These are phyloP conservation scores for Dicaeum eximium DNA, from an alignment of 2,113 vertebrate genomes.

Conservation along the genomic window DNA sequence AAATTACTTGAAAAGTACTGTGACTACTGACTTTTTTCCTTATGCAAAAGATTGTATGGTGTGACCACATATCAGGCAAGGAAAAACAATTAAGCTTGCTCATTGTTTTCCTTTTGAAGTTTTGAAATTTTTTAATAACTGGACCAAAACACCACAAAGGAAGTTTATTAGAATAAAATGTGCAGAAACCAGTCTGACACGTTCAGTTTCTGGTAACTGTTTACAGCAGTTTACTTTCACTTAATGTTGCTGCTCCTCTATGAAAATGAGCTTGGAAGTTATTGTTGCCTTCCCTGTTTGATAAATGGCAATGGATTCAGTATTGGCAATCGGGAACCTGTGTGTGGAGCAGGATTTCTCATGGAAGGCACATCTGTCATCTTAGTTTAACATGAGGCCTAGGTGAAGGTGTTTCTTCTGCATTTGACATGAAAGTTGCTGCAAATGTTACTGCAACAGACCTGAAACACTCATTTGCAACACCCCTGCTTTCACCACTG, in stretches of 20 bases:
- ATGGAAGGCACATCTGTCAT: background rate
- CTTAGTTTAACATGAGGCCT: background rate
- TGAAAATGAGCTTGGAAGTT: background rate
- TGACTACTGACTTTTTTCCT: background rate
- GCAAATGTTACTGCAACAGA: background rate
- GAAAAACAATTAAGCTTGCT: background rate
- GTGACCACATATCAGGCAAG: background rate
- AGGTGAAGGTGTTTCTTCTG: background rate
- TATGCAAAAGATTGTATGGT: background rate
- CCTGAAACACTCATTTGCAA: background rate
- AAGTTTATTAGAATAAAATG: background rate
- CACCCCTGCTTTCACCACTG: background rate
- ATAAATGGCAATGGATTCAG: background rate
- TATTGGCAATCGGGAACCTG: rapidly evolving
- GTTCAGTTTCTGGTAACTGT: background rate
- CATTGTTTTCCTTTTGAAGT: background rate
- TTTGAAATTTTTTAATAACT: background rate
- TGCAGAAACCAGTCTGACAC: background rate
- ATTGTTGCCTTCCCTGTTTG: background rate
- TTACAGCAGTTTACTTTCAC: background rate
- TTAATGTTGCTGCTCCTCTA: background rate
- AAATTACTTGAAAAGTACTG: constrained; percentile 40
- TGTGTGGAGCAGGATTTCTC: background rate
- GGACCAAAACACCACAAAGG: background rate
- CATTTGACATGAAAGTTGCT: background rate